phyloP scores from a whole-genome alignment of 2,888 invertebrate genomes.

The Punctoribates punctum region DNA sequence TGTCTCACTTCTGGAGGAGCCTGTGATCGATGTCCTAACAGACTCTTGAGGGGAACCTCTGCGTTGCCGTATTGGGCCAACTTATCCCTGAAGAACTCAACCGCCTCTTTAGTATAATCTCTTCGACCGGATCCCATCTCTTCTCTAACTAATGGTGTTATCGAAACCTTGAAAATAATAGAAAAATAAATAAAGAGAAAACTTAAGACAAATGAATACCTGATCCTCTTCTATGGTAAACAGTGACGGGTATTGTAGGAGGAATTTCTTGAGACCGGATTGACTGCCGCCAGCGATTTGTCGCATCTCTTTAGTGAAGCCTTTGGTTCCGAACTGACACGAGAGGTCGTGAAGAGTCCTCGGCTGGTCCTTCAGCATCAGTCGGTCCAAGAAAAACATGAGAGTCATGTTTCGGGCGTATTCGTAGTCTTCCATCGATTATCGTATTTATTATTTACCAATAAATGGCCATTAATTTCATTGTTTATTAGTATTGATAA shows the following conservation, averaged over 20 bases:
- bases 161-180: slow-evolving; percentile 37
- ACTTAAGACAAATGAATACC: slow-evolving; percentile 47
- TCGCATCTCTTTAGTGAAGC: slow-evolving; percentile 86
- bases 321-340: slow-evolving; percentile 98
- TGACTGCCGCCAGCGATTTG: slow-evolving; percentile 75
- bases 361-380: slow-evolving; percentile 93
- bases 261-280: slow-evolving; percentile 92
- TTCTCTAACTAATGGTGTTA: slow-evolving; percentile 42
- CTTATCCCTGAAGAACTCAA: slow-evolving; percentile 94
- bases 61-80: slow-evolving; percentile 91
- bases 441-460: not conserved
- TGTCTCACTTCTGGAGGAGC: slow-evolving; percentile 95
- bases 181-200: slow-evolving; percentile 23
- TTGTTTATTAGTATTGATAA: not conserved
- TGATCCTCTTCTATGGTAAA: slow-evolving; percentile 88
- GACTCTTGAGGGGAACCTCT: slow-evolving; percentile 93
- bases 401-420: slow-evolving; percentile 89
- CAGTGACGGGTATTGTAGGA: slow-evolving; percentile 90
- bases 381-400: slow-evolving; percentile 95
- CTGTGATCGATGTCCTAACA: slow-evolving; percentile 77
- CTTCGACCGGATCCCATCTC: slow-evolving; percentile 52
- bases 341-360: slow-evolving; percentile 94
- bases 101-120: slow-evolving; percentile 92
- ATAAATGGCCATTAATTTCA: not conserved
- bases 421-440: slow-evolving; percentile 84